Conservation (phyloP, 2,888 invertebrate genomes). For the Branchipolynoe longqiensis region DNA sequence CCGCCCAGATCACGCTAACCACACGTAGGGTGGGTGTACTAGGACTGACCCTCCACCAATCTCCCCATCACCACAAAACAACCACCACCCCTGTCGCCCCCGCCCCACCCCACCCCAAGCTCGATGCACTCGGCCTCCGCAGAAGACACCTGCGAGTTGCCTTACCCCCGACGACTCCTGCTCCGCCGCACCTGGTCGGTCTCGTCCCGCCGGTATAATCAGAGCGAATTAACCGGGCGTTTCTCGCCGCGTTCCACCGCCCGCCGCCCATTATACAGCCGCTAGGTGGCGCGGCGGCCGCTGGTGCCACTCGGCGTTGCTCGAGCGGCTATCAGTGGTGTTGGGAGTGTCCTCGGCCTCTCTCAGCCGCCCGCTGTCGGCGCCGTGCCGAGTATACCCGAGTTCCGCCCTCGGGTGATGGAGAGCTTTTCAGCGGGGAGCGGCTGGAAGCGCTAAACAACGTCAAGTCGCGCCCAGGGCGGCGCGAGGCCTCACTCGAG, state of each 20-base stretch:
- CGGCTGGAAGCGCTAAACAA: slow-evolving; percentile 52
- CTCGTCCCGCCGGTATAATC: slow-evolving; percentile 23
- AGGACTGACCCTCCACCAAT: too few relatives aligned
- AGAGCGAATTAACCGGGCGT: slow-evolving; percentile 46
- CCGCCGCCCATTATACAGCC: slow-evolving; percentile 46
- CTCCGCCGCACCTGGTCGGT: slow-evolving; percentile 21
- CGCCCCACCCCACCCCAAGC: too few relatives aligned
- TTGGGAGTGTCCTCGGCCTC: slow-evolving; percentile 17
- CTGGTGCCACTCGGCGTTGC: not conserved
- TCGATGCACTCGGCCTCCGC: slow-evolving; percentile 22
- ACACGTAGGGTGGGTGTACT: too few relatives aligned
- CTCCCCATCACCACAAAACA: too few relatives aligned
- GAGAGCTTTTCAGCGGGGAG: slow-evolving; percentile 21
- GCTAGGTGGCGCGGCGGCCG: not conserved
- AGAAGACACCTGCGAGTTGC: too few relatives aligned
- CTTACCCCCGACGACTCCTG: too few relatives aligned
- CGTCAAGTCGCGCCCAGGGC: slow-evolving; percentile 29
- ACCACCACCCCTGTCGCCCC: too few relatives aligned
- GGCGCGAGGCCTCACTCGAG: slow-evolving; percentile 14
- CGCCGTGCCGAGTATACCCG: not conserved
- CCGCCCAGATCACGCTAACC: too few relatives aligned
- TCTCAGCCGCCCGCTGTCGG: slow-evolving; percentile 14
- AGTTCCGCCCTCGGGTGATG: slow-evolving; percentile 29
- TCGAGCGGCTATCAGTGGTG: slow-evolving; percentile 10
- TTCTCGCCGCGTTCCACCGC: slow-evolving; percentile 14